Percentiles rank a stretch among this genome's conserved stretches.
Evolutionary conservation across 2,797 vertebrate species (phyloP).

Genomic region (Cygnus olor): DNA sequence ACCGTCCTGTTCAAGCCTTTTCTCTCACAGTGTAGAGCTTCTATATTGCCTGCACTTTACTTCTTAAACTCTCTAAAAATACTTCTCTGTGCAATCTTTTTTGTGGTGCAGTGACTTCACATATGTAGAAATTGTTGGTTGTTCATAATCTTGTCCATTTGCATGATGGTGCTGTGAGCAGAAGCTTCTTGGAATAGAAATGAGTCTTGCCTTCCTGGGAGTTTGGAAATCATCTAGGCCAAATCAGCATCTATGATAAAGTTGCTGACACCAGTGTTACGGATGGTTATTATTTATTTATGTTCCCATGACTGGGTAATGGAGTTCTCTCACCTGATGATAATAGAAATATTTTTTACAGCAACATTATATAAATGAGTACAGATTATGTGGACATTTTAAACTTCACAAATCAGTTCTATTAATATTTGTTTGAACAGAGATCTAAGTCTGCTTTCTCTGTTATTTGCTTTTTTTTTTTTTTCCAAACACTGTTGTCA

Average conservation of each 20-base stretch:
- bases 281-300: constrained; percentile 26
- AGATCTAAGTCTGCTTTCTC: background rate
- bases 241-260: background rate
- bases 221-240: background rate
- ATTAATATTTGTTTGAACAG: background rate
- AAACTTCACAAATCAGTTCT: background rate
- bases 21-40: background rate
- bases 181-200: background rate
- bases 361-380: background rate
- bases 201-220: background rate
- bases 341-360: constrained; percentile 20
- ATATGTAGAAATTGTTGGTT: background rate
- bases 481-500: background rate
- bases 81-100: background rate
- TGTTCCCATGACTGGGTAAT: constrained; percentile 12
- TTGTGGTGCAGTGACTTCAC: background rate
- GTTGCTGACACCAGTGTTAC: background rate
- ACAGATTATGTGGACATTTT: background rate
- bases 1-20: background rate
- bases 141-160: background rate
- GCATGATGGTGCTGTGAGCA: rapidly evolving
- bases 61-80: constrained; percentile 3
- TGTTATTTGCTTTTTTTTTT: background rate
- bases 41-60: background rate
- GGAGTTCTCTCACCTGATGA: background rate